Conservation (phyloP, 2,888 invertebrate genomes). For the Cecidostiba fungosa region DNA sequence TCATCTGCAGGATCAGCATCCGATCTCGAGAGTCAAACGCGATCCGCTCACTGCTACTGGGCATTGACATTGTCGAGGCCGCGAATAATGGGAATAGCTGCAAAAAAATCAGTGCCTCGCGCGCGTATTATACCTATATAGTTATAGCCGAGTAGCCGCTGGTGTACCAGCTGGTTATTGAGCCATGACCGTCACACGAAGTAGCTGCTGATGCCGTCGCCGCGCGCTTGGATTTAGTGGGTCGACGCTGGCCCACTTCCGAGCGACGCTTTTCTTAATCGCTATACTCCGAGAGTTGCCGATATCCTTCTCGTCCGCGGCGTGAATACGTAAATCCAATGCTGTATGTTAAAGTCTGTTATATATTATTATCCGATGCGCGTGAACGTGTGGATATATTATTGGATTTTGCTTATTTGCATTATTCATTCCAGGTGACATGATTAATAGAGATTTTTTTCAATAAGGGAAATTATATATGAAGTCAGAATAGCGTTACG, state of each 20-base stretch:
- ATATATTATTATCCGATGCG: neutral
- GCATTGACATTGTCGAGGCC: conserved; percentile 63
- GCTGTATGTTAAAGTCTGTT: neutral
- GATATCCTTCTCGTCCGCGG: conserved; percentile 31
- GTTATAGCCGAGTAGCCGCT: neutral
- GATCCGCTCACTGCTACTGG: conserved; percentile 22
- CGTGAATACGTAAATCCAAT: conserved; percentile 21
- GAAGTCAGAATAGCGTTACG: too few relatives aligned
- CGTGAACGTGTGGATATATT: neutral
- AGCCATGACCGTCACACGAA: conserved; percentile 69
- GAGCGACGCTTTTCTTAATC: conserved; percentile 38
- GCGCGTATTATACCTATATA: neutral
- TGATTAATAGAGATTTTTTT: too few relatives aligned
- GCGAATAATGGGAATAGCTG: conserved; percentile 23
- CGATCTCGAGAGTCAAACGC: neutral
- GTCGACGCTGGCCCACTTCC: conserved; percentile 68
- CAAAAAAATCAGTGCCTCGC: neutral
- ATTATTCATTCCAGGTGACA: neutral
- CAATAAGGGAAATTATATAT: too few relatives aligned
- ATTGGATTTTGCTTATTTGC: neutral
- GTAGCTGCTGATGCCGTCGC: conserved; percentile 23
- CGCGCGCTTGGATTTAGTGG: conserved; percentile 67
- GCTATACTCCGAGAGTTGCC: neutral
- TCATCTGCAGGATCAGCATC: neutral
- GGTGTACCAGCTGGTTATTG: conserved; percentile 63